Evolutionary conservation across 2,113 vertebrate species (phyloP), one percentile per base, ranked within the genome.

Genomic region (Pluvialis apricaria): DNA sequence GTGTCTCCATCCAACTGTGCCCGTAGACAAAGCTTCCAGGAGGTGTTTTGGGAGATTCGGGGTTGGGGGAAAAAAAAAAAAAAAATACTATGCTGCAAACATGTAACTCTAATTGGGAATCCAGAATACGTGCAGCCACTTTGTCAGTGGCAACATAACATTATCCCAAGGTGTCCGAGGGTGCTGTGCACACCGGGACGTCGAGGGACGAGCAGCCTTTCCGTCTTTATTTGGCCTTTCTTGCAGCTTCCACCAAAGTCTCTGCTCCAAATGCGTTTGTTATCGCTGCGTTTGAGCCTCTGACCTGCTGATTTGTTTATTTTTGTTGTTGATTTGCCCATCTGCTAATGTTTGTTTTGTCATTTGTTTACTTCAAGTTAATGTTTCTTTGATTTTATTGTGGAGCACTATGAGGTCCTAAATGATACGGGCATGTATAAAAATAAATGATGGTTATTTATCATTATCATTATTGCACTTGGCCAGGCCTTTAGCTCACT

Each of bases 381-480:
- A 97, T 97, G 97, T 95, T 97, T 96, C 94, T 97, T 97, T 97
- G 93, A 97, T 97, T 97, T 97, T 97, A 96, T 97, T 97, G 96
- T 58, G 60, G 64, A 97, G 89, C 95, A 49, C 96, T 97, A 96
- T 97, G 97, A 97, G 96, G 96, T 97, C 96, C 91, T 96, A 96
- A 97, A 97, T 93, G 94, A 95, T 95, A 95, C 5, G 54, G 91
- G 91, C 78, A 70, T 38, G 82, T 57, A 94, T 82, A 96, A 94
- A 97, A 96, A 96, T 49, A 97, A 97, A 97, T 97, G 62, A 96
- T 94, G 93, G 94, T 57, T 97, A 95, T 97, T 96, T 95, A 94
- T 97, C 94, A 95, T 95, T 94, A 95, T 77, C 91, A 60, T 96
- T 88, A 96, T 90, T 95, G 82, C 75, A 75, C 70, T 96, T 91